Conservation (phyloP, 2,888 invertebrate genomes). For the Tupiocoris notatus region DNA sequence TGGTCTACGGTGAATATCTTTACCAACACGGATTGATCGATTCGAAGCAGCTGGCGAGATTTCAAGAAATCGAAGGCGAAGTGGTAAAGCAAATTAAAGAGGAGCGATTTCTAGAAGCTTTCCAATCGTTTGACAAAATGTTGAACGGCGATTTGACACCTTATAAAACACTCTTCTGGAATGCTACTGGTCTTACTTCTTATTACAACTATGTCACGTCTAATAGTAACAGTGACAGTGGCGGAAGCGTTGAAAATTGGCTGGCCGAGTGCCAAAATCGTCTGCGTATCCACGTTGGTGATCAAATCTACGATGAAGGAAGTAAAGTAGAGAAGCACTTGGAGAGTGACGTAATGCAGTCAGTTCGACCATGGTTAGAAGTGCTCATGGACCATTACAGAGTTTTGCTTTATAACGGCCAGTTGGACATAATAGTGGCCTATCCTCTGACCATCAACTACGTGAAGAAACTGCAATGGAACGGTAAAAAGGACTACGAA, state of each 20-base stretch:
- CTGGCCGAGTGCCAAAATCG: slow-evolving; percentile 46
- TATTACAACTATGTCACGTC: slow-evolving; percentile 72
- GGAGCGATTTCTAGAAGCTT: slow-evolving; percentile 67
- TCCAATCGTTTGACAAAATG: slow-evolving; percentile 68
- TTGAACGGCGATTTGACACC: slow-evolving; percentile 55
- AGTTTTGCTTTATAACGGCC: slow-evolving; percentile 84
- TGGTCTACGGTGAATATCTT: slow-evolving; percentile 74
- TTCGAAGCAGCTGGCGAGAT: slow-evolving; percentile 60
- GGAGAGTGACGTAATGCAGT: slow-evolving; percentile 75
- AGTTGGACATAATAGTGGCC: slow-evolving; percentile 86
- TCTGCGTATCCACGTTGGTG: slow-evolving; percentile 78
- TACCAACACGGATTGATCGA: slow-evolving; percentile 66
- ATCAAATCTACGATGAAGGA: slow-evolving; percentile 54
- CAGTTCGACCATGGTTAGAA: slow-evolving; percentile 70
- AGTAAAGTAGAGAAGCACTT: slow-evolving; percentile 68
- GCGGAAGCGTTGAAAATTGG: slow-evolving; percentile 45
- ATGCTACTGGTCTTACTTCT: slow-evolving; percentile 71
- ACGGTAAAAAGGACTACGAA: slow-evolving; percentile 65
- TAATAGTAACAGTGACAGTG: slow-evolving; percentile 56
- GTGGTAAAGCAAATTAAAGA: slow-evolving; percentile 63
- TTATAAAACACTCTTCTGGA: slow-evolving; percentile 60
- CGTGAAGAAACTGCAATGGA: slow-evolving; percentile 69
- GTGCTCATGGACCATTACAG: slow-evolving; percentile 67
- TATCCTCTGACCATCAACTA: slow-evolving; percentile 82
- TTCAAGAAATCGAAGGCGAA: slow-evolving; percentile 63